phyloP scores from a whole-genome alignment of 2,797 vertebrate genomes.

The Neosalanx taihuensis region DNA sequence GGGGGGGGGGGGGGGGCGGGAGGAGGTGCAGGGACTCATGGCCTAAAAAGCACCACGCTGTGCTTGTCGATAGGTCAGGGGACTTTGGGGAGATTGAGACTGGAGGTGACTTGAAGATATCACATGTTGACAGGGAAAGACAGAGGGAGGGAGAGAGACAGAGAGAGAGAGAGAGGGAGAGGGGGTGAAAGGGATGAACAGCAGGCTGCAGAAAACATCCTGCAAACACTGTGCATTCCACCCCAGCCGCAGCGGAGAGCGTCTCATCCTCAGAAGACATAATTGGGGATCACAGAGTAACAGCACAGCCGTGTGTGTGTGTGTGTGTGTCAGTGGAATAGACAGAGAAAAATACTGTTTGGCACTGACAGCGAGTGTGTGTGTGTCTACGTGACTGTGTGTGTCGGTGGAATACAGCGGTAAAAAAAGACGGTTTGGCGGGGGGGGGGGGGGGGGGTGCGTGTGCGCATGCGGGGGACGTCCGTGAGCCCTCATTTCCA shows the following conservation, averaged over 20 bases:
- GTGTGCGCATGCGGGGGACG: slow-evolving; percentile 11
- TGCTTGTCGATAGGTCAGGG: slow-evolving; percentile 44
- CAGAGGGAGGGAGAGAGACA: too few species aligned
- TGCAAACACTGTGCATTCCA: slow-evolving; percentile 58
- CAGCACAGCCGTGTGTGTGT: slow-evolving; percentile 48
- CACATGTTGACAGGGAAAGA: too few species aligned
- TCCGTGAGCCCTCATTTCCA: slow-evolving; percentile 49
- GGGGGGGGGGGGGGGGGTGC: slow-evolving; percentile 15
- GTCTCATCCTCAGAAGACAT: slow-evolving; percentile 54
- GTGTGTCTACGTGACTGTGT: slow-evolving; percentile 17
- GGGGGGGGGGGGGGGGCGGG: too few species aligned
- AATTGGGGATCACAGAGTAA: slow-evolving; percentile 60
- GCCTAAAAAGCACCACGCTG: too few species aligned
- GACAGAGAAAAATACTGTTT: slow-evolving; percentile 21
- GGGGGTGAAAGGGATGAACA: slow-evolving; percentile 56
- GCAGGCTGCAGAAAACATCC: slow-evolving; percentile 67
- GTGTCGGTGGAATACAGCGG: slow-evolving; percentile 5
- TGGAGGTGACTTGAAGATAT: slow-evolving; percentile 52
- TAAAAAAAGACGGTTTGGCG: slow-evolving; percentile 32
- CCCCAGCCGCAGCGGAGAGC: slow-evolving; percentile 52
- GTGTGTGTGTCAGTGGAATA: slow-evolving; percentile 1
- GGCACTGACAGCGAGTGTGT: neutral
- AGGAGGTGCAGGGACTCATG: neutral
- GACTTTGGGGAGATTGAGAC: slow-evolving; percentile 48
- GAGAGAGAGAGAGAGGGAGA: slow-evolving; percentile 34